Evolutionary conservation across 2,888 invertebrate genomes (phyloP), one percentile per base, ranked within the genome.

Genomic region (Xylophagus ater): DNA sequence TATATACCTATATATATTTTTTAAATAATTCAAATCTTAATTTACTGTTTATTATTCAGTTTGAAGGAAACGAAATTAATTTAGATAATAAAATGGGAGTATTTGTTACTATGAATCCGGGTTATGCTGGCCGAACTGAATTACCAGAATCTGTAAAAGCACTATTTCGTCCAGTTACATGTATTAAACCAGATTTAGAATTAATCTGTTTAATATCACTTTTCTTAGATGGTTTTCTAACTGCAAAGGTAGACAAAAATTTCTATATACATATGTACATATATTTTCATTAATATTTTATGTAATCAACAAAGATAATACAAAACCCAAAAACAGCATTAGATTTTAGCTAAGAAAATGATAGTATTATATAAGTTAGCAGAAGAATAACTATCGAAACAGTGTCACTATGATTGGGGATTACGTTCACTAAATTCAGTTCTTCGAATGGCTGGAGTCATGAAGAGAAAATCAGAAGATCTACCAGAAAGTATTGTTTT

Each of bases 341-440:
- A 80, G 58, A 71, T 76, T 3, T 67, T 92, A n/a, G 86, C 90
- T 0, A 78, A 82, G 54, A 90, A 92, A 62, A 89, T 90, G 88
- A 84, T 86, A 1, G 81, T 88, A 59, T 85, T 90, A 86, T 90
- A 90, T 65, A 88, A 88, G 53, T 66, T 90, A 4, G 88, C 88
- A 53, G 87, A 85, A 51, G 90, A 92, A 57, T 90, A 90, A 57
- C 69, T 92, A 2, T 89, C 88, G 0, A 87, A 89, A 51, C 90
- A 90, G 56, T 83, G 89, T 56, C 90, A 92, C 55, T 92, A 92
- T 54, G 90, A 92, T 62, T 90, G 89, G 53, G 86, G 86, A 24
- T 90, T 92, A 89, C 71, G 93, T 46, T 92, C 93, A 1, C 89
- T 93, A 1, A 93, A 93, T 57, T 89, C 84, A 55, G 90, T 92